Evolutionary conservation across 2,797 vertebrate species (phyloP).

Genomic region (Muscicapa striata): DNA sequence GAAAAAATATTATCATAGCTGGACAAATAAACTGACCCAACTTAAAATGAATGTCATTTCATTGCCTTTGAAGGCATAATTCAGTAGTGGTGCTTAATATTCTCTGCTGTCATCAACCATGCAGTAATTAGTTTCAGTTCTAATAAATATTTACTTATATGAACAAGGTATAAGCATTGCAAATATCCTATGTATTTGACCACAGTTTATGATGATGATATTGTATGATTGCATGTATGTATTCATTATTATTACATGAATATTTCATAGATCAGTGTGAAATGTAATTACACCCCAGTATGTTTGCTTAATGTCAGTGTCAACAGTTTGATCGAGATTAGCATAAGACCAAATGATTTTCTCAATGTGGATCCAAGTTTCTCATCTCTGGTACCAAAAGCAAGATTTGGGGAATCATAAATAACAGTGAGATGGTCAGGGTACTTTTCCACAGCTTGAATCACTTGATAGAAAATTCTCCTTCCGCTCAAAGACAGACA

Average conservation of each 20-base stretch:
- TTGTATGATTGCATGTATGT: slow-evolving; percentile 58
- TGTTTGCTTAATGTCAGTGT: slow-evolving; percentile 47
- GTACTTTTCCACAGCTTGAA: not conserved
- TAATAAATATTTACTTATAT: slow-evolving; percentile 64
- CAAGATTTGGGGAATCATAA: not conserved
- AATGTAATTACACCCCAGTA: slow-evolving; percentile 44
- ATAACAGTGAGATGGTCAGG: not conserved
- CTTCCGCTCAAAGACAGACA: not conserved
- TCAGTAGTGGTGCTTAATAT: slow-evolving; percentile 12
- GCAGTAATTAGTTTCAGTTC: slow-evolving; percentile 28
- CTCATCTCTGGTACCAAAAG: not conserved
- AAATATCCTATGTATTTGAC: slow-evolving; percentile 55
- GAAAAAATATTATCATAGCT: slow-evolving; percentile 46
- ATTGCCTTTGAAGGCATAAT: slow-evolving; percentile 32
- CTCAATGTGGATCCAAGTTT: not conserved
- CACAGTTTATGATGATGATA: slow-evolving; percentile 53
- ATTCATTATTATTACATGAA: slow-evolving; percentile 44
- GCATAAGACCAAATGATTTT: slow-evolving; percentile 8
- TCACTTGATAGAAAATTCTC: not conserved
- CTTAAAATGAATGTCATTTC: slow-evolving; percentile 26
- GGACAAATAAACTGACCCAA: slow-evolving; percentile 46
- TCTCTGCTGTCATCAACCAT: slow-evolving; percentile 20
- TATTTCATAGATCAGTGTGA: slow-evolving; percentile 59
- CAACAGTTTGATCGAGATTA: slow-evolving; percentile 29
- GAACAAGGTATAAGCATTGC: slow-evolving; percentile 47